Percentiles rank a stretch among this genome's conserved stretches.
phyloP scores from a whole-genome alignment of 2,888 invertebrate species.

The Tribolium freemani region DNA sequence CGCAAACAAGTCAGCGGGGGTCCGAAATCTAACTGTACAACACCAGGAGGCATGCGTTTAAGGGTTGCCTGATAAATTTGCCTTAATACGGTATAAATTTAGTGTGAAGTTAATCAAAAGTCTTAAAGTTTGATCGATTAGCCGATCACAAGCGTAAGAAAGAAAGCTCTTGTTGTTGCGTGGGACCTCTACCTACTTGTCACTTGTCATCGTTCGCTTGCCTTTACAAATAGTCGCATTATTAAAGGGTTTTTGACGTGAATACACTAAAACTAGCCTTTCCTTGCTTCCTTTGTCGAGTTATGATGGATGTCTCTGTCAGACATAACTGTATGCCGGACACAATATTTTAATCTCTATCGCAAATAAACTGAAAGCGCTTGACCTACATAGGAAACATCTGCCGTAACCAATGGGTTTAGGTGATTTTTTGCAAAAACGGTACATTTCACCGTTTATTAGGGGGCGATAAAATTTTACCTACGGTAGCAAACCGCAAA shows the following conservation, averaged over 20 bases:
- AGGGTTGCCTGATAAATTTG: conserved; percentile 51
- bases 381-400: conserved; percentile 59
- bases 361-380: conserved; percentile 60
- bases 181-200: conserved; percentile 52
- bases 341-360: conserved; percentile 61
- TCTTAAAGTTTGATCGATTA: conserved; percentile 21
- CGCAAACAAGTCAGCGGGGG: conserved; percentile 27
- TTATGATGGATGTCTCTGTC: conserved; percentile 67
- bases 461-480: conserved; percentile 33
- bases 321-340: conserved; percentile 60
- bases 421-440: conserved; percentile 36
- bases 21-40: conserved; percentile 53
- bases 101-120: background rate
- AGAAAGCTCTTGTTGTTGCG: conserved; percentile 22
- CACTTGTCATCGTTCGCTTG: conserved; percentile 64
- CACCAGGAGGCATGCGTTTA: conserved; percentile 63
- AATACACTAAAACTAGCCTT: conserved; percentile 64
- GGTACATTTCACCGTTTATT: conserved; percentile 38
- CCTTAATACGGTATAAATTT: background rate
- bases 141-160: conserved; percentile 7
- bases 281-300: conserved; percentile 59
- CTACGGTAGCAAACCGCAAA: conserved; percentile 33
- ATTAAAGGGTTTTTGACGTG: conserved; percentile 63
- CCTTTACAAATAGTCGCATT: conserved; percentile 66
- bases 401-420: conserved; percentile 37